Base-by-base conservation (phyloP, 2,113 vertebrate species). In the Montifringilla adamsi region DNA sequence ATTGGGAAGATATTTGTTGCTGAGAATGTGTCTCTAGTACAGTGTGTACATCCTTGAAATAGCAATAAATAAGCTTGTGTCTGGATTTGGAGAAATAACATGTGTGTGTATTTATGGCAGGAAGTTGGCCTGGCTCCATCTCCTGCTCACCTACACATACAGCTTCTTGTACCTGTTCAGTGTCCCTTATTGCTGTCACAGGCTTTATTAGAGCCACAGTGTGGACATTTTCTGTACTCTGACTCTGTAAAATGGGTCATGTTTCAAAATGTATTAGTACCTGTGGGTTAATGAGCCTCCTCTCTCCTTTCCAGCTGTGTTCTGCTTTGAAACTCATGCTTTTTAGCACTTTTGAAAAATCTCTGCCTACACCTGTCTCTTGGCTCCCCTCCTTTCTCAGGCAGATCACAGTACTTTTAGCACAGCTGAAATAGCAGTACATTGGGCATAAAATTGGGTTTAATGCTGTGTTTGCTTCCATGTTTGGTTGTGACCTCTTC, bases 261-360 rank as follows among this genome's bases (percentile, higher is more conserved):
- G 35, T 90, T 92, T 77, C 76, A 86, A 90, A 92, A 91, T 70
- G 30, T 33, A n/a, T 77, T 86, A 91, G 62, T 44, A 73, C 76
- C 75, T 85, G 59, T 52, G 78, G 44, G 39, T 90, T 85, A 83
- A 75, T 73, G 78, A 94, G 56, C 37, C 31, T 89, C 43, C 39
- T 63, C 0, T 2, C 43, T 87, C 35, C 63, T 87, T 63, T 86
- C 43, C 30, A 70, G 76, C 37, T 21, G 7, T 41, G 41, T 60
- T 87, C 67, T 95, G 56, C 69, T 93, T 84, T 89, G 93, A 64
- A 91, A 75, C 69, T 84, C 15, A 15, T 24, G n/a, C 27, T 87
- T 94, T 94, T 92, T 86, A 94, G 77, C 66, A 62, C 73, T 79
- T 94, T 35, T 9, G 46, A 75, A 82, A 92, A 94, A 56, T 68